Percentiles rank a stretch among this genome's conserved stretches.
Conservation (phyloP, 2,888 invertebrate species). For the Drosophila stalkeri region DNA sequence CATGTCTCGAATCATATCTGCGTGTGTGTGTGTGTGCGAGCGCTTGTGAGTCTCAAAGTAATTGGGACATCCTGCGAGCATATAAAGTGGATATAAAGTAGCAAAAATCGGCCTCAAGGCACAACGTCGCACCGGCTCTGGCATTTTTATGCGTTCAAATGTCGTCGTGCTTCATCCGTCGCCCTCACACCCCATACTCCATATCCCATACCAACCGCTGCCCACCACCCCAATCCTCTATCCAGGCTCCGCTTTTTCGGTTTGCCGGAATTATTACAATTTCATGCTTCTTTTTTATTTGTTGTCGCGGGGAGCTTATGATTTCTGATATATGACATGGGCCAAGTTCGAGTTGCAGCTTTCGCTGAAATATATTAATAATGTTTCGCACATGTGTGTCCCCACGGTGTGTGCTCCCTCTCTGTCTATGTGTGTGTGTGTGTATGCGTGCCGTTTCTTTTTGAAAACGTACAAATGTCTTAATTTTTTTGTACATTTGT, state of each 20-base stretch:
- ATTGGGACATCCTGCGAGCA: constrained; percentile 84
- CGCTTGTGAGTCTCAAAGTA: constrained; percentile 70
- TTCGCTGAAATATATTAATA: constrained; percentile 75
- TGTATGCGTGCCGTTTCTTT: constrained; percentile 36
- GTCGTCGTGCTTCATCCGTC: constrained; percentile 73
- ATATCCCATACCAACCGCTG: neutral
- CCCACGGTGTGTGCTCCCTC: constrained; percentile 7
- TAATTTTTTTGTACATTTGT: constrained; percentile 46
- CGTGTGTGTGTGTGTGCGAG: constrained; percentile 30
- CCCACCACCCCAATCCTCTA: neutral
- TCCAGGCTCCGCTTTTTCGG: constrained; percentile 46
- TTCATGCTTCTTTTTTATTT: constrained; percentile 82
- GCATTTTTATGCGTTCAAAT: constrained; percentile 80
- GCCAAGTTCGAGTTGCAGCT: constrained; percentile 56
- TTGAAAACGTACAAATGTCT: constrained; percentile 67
- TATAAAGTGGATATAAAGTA: constrained; percentile 83
- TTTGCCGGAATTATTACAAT: constrained; percentile 82
- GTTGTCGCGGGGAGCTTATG: constrained; percentile 81
- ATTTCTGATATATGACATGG: constrained; percentile 83
- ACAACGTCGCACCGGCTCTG: constrained; percentile 71
- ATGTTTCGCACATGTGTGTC: constrained; percentile 58
- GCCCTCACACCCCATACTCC: constrained; percentile 15
- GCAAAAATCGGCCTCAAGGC: constrained; percentile 74
- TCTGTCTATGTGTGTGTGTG: neutral
- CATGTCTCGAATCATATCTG: constrained; percentile 35